phyloP scores from a whole-genome alignment of 2,888 invertebrate genomes.

The Protodeltote pygarga region DNA sequence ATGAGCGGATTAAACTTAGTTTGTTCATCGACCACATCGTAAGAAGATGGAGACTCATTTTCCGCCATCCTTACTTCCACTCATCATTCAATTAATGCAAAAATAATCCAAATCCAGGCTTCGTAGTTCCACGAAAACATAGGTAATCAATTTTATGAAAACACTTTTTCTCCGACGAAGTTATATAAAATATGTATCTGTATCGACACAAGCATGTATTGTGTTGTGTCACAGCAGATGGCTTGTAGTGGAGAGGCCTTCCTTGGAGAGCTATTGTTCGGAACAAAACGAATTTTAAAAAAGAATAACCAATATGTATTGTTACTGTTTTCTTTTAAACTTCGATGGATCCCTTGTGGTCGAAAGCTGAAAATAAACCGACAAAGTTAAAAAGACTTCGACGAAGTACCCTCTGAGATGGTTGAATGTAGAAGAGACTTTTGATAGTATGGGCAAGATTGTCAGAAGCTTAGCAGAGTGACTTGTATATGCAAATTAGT shows the following conservation, averaged over 20 bases:
- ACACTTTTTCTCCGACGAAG: constrained; percentile 13
- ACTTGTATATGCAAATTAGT: no score
- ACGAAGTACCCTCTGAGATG: no score
- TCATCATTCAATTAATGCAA: not conserved
- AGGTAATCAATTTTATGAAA: constrained; percentile 3
- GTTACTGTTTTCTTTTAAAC: not conserved
- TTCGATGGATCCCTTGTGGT: not conserved
- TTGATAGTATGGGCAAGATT: no score
- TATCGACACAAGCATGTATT: constrained; percentile 29
- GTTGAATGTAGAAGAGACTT: no score
- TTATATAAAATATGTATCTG: constrained; percentile 40
- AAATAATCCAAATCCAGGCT: not conserved
- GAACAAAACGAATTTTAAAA: constrained; percentile 17
- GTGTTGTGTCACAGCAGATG: constrained; percentile 16
- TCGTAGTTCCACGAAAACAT: constrained; percentile 12
- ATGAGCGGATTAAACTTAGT: no score
- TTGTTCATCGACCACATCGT: no score
- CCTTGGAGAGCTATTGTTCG: constrained; percentile 31
- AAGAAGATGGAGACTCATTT: no score
- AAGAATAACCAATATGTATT: constrained; percentile 11
- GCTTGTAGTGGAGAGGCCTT: constrained; percentile 3
- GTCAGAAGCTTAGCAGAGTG: no score
- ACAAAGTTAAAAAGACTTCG: no score
- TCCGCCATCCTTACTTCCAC: no score
- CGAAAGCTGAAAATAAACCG: not conserved